Percentiles rank a stretch among this genome's conserved stretches.
Conservation (phyloP, 2,797 vertebrate genomes). For the Borostomias antarcticus region DNA sequence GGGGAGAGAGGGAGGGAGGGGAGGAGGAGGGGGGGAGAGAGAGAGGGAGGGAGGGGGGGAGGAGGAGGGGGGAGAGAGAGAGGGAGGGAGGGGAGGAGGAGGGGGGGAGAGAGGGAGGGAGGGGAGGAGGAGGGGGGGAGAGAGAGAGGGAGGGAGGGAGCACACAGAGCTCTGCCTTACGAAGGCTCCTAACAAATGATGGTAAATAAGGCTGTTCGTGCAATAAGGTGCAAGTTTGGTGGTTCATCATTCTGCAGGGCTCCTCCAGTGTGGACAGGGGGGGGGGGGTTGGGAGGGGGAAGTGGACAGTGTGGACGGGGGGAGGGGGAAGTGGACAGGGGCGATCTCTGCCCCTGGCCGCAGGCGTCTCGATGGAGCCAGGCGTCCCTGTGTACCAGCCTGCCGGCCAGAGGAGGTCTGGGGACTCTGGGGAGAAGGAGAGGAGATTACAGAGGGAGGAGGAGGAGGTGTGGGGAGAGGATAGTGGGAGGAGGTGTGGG, state of each 20-base stretch:
- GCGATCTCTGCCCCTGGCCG: neutral
- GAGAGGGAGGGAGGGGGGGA: neutral
- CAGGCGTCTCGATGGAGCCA: neutral
- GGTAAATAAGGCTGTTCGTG: constrained; percentile 62
- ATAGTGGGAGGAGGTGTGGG: too few relatives aligned
- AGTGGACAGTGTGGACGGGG: neutral
- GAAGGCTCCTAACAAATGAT: constrained; percentile 58
- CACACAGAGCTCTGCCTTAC: constrained; percentile 40
- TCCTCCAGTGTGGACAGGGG: constrained; percentile 1
- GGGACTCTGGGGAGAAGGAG: neutral
- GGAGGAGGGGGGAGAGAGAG: too few relatives aligned
- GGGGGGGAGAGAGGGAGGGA: too few relatives aligned
- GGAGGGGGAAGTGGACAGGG: neutral
- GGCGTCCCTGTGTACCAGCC: too few relatives aligned
- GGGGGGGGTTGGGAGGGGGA: neutral
- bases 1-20: too few relatives aligned
- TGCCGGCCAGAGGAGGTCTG: too few relatives aligned
- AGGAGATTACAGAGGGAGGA: neutral
- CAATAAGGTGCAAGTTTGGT: constrained; percentile 55
- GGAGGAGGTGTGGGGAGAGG: neutral
- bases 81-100: neutral
- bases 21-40: neutral
- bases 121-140: neutral
- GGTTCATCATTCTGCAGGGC: constrained; percentile 62
- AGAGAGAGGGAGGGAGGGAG: neutral